A percentile compares a stretch with the other conserved stretches of the same genome.
Conservation (phyloP, 2,888 invertebrate genomes). For the Cataglyphis cursor region DNA sequence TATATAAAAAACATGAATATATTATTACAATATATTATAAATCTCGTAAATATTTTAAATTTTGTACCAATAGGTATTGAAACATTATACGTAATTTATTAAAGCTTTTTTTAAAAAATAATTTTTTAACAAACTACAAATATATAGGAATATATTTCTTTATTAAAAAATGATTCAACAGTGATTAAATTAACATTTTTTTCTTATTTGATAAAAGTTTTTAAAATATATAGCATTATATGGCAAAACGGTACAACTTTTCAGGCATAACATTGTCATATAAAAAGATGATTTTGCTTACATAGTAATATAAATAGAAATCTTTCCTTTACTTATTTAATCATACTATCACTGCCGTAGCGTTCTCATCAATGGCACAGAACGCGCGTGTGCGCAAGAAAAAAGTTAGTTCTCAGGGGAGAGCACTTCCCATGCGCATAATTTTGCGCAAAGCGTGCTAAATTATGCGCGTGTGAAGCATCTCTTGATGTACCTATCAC, state of each 20-base stretch:
- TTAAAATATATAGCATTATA: not conserved
- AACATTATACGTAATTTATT: not conserved
- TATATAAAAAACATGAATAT: not conserved
- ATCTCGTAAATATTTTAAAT: not conserved
- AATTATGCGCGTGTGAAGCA: slow-evolving; percentile 47
- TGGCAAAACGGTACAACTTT: not conserved
- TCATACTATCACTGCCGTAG: not conserved
- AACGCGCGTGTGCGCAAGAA: slow-evolving; percentile 5
- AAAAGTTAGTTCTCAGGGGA: slow-evolving; percentile 43
- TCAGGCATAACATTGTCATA: not conserved
- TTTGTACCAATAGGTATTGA: not conserved
- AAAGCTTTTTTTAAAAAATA: not conserved
- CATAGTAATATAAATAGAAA: not conserved
- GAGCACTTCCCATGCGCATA: slow-evolving; percentile 43
- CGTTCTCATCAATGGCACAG: slow-evolving; percentile 22
- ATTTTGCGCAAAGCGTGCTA: slow-evolving; percentile 36
- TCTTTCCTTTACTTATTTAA: not conserved
- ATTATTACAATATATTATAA: not conserved
- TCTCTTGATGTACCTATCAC: not conserved
- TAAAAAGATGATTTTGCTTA: not conserved
- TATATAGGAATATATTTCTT: not conserved
- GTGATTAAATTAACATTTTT: not conserved
- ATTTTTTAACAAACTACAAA: not conserved
- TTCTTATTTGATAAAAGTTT: not conserved
- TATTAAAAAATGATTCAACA: not conserved